Evolutionary conservation across 1,140 invertebrate genomes (phyloP).

Genomic region (Akabosia matsudoensis): DNA sequence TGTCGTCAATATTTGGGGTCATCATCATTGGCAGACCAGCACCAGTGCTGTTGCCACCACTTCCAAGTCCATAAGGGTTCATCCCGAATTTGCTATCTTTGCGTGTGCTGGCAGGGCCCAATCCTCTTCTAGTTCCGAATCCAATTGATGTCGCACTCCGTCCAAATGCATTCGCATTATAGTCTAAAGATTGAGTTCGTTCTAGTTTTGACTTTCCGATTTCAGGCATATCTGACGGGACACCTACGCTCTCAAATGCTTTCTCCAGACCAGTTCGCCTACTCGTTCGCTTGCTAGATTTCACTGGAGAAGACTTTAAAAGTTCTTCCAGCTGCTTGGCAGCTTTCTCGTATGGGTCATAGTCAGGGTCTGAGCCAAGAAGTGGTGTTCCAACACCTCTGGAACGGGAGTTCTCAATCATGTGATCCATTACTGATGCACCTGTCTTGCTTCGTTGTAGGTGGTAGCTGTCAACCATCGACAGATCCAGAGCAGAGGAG

Average conservation of each 20-base stretch:
- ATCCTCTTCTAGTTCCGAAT: not conserved
- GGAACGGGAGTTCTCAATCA: not conserved
- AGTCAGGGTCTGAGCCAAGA: conserved; percentile 50
- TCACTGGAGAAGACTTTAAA: conserved; percentile 48
- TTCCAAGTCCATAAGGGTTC: conserved; percentile 19
- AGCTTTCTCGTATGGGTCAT: conserved; percentile 65
- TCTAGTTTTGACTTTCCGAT: not conserved
- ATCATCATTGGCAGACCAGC: not conserved
- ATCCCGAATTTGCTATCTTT: conserved; percentile 31
- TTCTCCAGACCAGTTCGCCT: conserved; percentile 44
- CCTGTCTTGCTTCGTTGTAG: conserved; percentile 9
- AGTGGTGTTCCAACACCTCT: not conserved
- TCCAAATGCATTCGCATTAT: not conserved
- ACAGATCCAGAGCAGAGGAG: not conserved
- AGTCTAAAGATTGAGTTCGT: conserved; percentile 2
- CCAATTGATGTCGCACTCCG: not conserved
- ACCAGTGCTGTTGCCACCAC: no score
- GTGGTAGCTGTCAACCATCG: conserved; percentile 27
- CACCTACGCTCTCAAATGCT: conserved; percentile 46
- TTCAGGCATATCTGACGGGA: conserved; percentile 34
- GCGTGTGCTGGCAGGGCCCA: conserved; percentile 29
- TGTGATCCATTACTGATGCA: conserved; percentile 17
- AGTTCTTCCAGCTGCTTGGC: conserved; percentile 68
- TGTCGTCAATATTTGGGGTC: conserved; percentile 29
- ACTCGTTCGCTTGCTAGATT: conserved; percentile 20